A percentile compares a stretch with the other conserved stretches of the same genome.
Evolutionary conservation across 53 echinoderm and acorn worm species (phyloP).

Genomic region (Zoroaster sp.): DNA sequence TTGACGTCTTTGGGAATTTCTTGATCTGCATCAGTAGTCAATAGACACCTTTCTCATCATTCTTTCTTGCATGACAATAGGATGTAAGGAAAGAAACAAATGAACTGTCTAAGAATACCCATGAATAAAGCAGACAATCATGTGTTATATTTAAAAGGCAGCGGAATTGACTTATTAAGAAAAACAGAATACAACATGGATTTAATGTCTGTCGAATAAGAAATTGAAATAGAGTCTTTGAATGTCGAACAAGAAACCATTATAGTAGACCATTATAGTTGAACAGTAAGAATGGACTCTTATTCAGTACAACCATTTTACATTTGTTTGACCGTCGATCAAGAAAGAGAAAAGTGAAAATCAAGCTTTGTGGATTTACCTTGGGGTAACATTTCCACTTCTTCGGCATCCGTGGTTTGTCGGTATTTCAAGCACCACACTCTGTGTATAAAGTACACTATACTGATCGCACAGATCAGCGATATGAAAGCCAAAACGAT

Average conservation of each 20-base stretch:
- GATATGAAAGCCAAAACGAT: constrained; percentile 6
- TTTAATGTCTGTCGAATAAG: no score
- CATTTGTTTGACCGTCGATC: no score
- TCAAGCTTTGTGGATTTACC: background rate
- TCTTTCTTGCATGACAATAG: background rate
- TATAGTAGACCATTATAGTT: background rate
- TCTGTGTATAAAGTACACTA: background rate
- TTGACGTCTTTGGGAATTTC: background rate
- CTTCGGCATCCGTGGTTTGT: background rate
- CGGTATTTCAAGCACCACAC: background rate
- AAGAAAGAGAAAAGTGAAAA: background rate
- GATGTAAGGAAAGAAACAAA: no score
- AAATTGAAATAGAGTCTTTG: no score
- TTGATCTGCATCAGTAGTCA: background rate
- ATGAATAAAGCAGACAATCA: no score
- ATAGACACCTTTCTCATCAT: constrained; percentile 1
- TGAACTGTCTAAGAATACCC: no score
- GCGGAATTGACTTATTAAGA: no score
- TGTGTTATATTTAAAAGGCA: no score
- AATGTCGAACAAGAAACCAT: background rate
- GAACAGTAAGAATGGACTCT: background rate
- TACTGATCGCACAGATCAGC: background rate
- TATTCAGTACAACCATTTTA: no score
- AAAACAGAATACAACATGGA: no score
- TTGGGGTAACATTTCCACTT: background rate